Percentiles rank a stretch among this genome's conserved stretches.
phyloP scores from a whole-genome alignment of 2,888 invertebrate species.

The Microctonus hyperodae region DNA sequence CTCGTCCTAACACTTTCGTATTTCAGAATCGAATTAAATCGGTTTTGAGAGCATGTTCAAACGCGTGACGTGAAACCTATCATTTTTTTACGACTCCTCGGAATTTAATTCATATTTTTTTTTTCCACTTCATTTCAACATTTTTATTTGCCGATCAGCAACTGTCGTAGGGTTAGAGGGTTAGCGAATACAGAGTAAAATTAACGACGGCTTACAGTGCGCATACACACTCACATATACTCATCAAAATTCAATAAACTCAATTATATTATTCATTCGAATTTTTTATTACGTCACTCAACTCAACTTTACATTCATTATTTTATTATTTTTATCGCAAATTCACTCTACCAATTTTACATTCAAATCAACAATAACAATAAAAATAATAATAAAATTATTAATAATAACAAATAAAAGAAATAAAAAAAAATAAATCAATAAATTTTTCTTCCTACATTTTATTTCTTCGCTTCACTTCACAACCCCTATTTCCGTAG shows the following conservation, averaged over 20 bases:
- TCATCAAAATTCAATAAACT: background rate
- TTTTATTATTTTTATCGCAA: background rate
- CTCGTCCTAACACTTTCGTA: slow-evolving; percentile 1
- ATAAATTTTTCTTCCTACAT: slow-evolving; percentile 4
- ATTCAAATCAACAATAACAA: too few relatives aligned
- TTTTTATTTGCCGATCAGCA: background rate
- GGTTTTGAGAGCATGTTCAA: background rate
- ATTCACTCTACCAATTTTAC: too few relatives aligned
- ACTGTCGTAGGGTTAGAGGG: background rate
- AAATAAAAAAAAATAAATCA: background rate
- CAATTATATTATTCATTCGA: background rate
- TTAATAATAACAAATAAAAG: background rate
- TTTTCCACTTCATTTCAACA: background rate
- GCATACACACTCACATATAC: too few relatives aligned
- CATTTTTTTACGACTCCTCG: background rate
- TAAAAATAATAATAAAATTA: too few relatives aligned
- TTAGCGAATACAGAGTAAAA: background rate
- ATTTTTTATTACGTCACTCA: background rate
- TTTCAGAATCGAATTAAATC: slow-evolving; percentile 8
- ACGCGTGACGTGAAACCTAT: background rate
- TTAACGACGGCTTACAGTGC: background rate
- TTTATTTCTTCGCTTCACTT: background rate
- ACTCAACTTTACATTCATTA: background rate
- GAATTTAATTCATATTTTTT: background rate
- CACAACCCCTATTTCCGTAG: background rate